Conservation (phyloP, 2,797 vertebrate genomes). For the Spatula versicolor region DNA sequence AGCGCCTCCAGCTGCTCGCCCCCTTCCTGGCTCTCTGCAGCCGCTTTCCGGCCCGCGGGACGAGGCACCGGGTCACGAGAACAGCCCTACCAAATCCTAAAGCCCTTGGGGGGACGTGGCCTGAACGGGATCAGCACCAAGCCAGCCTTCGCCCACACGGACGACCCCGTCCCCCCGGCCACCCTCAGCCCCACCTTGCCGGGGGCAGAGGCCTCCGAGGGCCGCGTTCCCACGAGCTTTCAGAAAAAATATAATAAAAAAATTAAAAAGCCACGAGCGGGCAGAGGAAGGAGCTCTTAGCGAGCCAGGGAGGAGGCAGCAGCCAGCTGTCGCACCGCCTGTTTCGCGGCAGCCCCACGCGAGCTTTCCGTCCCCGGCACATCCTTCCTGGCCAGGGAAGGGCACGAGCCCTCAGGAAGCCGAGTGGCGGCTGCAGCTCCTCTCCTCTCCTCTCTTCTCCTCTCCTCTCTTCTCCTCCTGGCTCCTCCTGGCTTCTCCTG, state of each 20-base stretch:
- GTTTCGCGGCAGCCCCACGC: neutral
- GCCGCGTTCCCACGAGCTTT: neutral
- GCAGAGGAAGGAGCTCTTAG: neutral
- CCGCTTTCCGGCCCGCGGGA: neutral
- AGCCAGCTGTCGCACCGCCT: accelerated
- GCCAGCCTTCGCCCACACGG: neutral
- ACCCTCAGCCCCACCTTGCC: neutral
- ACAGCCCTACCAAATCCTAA: neutral
- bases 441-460: neutral
- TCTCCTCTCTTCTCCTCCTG: neutral
- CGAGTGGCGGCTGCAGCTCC: neutral
- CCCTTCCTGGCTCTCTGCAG: accelerated
- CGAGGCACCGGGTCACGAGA: accelerated
- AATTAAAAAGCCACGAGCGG: neutral
- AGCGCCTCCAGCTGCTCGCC: neutral
- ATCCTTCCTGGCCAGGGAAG: constrained; percentile 17
- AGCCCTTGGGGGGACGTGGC: neutral
- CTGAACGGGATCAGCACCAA: neutral
- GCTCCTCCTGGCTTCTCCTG: neutral
- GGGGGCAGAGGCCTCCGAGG: neutral
- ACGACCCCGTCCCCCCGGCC: accelerated
- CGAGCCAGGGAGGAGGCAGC: neutral
- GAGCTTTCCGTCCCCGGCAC: neutral
- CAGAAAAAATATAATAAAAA: no score
- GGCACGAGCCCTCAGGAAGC: neutral